Base-by-base conservation (phyloP, 2,888 invertebrate genomes). In the Pterostichus madidus region DNA sequence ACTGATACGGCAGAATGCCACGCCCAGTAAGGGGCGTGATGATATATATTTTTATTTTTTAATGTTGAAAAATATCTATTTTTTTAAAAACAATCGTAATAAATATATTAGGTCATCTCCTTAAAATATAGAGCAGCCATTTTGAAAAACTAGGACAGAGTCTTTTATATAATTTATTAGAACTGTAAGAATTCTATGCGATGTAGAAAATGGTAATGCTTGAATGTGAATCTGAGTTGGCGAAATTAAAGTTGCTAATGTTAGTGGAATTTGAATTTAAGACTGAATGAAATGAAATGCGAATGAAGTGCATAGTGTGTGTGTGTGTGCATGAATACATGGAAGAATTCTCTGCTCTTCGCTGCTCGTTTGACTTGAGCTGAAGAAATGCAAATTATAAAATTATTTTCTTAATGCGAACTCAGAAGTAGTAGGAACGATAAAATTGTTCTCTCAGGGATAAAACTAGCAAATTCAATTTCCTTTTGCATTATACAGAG, bases 341-440 rank as follows among this genome's bases (percentile, higher is more conserved):
- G 24, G 59, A 17, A 59, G 24, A 59, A 59, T 59, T 24, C 59
- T 31, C 31, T 39, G 13, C 13, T 49, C 49, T n/a, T 5, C n/a
- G 13, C 49, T 49, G 13, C 10, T 59, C 59, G 59, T 59, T 59
- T 59, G 59, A 59, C 59, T 64, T 32, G 11, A 13, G 64, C 13
- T 52, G 75, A 75, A 75, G n/a, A 75, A 52, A 75, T 75, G 75
- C 52, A 75, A 71, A 46, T 71, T 71, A 71, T 52, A 39, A 75
- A 75, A 75, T 75, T 31, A 75, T 75, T 75, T 73, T 52, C 75
- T 52, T 75, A 75, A 75, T 52, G 75, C 32, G 75, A 75, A 24
- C 24, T 46, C 46, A 64, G 31, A 15, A 64, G 64, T 31, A 56
- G 17, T 32, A 44, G 73, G 13, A 73, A 73, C 44, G 46, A 73